A percentile compares a stretch with the other conserved stretches of the same genome.
Conservation (phyloP, 2,113 vertebrate genomes). For the Tupaia chinensis region DNA sequence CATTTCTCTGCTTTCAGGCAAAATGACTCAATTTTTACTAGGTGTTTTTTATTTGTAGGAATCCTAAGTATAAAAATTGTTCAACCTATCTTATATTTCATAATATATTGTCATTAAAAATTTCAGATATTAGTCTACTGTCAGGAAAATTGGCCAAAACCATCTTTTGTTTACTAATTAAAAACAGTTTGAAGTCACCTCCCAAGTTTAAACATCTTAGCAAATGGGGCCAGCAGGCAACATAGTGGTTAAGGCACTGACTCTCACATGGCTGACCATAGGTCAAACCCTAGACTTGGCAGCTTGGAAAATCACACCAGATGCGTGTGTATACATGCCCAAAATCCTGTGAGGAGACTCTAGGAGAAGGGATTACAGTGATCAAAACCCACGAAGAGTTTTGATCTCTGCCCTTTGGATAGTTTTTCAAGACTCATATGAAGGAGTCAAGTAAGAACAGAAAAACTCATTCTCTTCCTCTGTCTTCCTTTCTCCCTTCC, state of each 20-base stretch:
- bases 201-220: not conserved
- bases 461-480: not conserved
- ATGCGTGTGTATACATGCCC: no score
- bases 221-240: no score
- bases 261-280: no score
- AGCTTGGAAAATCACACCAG: no score
- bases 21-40: constrained; percentile 10
- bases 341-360: no score
- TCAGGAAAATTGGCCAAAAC: not conserved
- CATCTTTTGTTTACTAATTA: constrained; percentile 19
- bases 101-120: constrained; percentile 35
- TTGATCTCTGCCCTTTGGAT: not conserved
- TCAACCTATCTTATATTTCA: not conserved
- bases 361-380: no score
- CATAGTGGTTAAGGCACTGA: no score
- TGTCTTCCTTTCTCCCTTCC: not conserved
- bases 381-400: not conserved
- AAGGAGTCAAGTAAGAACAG: not conserved
- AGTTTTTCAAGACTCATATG: not conserved
- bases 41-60: not conserved
- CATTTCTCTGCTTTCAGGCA: constrained; percentile 27
- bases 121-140: not conserved
- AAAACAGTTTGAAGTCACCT: not conserved
- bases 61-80: not conserved
- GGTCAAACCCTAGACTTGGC: no score